Conservation (phyloP, 2,797 vertebrate species). For the Malacoraja senta region DNA sequence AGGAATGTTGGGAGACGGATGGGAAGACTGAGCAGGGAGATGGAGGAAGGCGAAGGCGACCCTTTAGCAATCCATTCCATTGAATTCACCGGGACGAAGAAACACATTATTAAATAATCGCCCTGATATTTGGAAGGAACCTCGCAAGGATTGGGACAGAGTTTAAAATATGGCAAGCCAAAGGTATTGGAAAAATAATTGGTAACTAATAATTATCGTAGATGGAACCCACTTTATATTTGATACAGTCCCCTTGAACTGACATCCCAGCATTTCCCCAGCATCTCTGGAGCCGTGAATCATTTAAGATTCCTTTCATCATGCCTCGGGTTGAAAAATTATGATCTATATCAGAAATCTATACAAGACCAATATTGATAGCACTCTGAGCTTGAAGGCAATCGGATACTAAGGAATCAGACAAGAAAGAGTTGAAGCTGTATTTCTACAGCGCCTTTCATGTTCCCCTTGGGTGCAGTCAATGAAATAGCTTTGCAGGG, state of each 20-base stretch:
- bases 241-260: neutral
- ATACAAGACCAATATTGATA: neutral
- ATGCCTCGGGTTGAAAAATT: neutral
- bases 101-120: neutral
- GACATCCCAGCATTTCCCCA: neutral
- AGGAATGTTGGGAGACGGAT: neutral
- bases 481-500: too few relatives aligned
- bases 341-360: neutral
- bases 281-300: neutral
- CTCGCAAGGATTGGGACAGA: neutral
- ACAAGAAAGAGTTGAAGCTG: neutral
- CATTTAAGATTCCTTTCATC: neutral
- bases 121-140: neutral
- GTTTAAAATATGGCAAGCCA: neutral
- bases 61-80: neutral
- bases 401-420: neutral
- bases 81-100: neutral
- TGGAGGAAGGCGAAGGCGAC: too few relatives aligned
- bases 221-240: neutral
- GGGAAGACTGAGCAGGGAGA: too few relatives aligned
- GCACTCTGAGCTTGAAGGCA: neutral
- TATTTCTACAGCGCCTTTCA: too few relatives aligned
- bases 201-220: neutral
- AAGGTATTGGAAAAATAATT: neutral
- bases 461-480: too few relatives aligned